These are phyloP conservation scores for Momotus momota DNA, from an alignment of 2,797 vertebrate genomes.

Conservation along the genomic window DNA sequence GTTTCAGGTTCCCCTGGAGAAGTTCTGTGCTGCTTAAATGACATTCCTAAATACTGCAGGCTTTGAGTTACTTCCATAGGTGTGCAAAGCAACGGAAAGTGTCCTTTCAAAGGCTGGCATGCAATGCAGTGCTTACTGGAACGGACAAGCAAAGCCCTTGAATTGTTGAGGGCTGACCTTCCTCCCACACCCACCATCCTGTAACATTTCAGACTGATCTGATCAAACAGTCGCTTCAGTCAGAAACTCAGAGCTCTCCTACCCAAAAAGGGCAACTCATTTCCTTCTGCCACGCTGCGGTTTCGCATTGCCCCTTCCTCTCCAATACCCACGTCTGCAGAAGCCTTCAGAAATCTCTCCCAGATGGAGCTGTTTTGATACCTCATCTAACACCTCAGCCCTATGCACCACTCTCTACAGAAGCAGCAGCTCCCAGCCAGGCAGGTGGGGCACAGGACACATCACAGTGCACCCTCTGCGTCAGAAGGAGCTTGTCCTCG, in stretches of 20 bases:
- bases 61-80: not conserved
- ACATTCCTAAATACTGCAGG: not conserved
- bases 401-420: rapidly evolving
- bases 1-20: not conserved
- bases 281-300: rapidly evolving
- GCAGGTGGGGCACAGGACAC: rapidly evolving
- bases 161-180: not conserved
- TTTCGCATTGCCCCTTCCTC: not conserved
- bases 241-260: not conserved
- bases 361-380: rapidly evolving
- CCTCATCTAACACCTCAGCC: not conserved
- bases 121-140: not conserved
- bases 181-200: not conserved
- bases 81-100: not conserved
- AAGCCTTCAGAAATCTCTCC: not conserved
- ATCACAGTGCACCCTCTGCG: rapidly evolving
- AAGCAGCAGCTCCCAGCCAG: not conserved
- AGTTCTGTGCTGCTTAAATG: not conserved
- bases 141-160: not conserved
- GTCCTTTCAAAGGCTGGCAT: not conserved
- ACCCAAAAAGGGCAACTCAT: not conserved
- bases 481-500: rapidly evolving
- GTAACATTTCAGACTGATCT: not conserved
- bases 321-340: not conserved
- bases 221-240: not conserved